Evolutionary conservation across 2,888 invertebrate genomes (phyloP).

Genomic region (Arctia plantaginis): DNA sequence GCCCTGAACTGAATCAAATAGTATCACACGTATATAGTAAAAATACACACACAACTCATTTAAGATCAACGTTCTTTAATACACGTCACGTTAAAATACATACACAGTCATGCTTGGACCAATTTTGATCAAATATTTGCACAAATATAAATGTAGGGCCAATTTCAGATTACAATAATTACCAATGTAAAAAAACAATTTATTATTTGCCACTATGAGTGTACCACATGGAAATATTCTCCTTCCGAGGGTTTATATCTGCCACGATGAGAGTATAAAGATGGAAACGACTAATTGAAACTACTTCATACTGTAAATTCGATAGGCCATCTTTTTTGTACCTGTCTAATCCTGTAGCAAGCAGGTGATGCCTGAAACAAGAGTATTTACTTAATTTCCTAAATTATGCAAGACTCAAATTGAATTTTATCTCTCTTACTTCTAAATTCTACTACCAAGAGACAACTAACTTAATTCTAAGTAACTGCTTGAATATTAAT

Average conservation of each 20-base stretch:
- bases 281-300: constrained; percentile 87
- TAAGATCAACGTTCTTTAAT: background rate
- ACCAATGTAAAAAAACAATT: background rate
- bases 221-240: constrained; percentile 44
- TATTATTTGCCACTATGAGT: background rate
- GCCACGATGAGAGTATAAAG: constrained; percentile 93
- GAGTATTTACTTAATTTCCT: background rate
- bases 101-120: background rate
- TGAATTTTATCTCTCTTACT: background rate
- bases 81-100: background rate
- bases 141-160: background rate
- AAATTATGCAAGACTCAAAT: background rate
- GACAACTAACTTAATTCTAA: background rate
- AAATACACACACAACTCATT: background rate
- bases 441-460: background rate
- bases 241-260: constrained; percentile 83
- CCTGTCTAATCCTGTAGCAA: constrained; percentile 91
- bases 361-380: constrained; percentile 89
- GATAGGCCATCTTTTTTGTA: constrained; percentile 93
- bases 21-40: background rate
- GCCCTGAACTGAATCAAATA: no score
- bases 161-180: background rate
- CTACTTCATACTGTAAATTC: constrained; percentile 90
- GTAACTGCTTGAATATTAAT: background rate
- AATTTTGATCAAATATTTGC: background rate